Evolutionary conservation across 2,113 vertebrate genomes (phyloP).

Genomic region (Pelvicachromis taeniatus): DNA sequence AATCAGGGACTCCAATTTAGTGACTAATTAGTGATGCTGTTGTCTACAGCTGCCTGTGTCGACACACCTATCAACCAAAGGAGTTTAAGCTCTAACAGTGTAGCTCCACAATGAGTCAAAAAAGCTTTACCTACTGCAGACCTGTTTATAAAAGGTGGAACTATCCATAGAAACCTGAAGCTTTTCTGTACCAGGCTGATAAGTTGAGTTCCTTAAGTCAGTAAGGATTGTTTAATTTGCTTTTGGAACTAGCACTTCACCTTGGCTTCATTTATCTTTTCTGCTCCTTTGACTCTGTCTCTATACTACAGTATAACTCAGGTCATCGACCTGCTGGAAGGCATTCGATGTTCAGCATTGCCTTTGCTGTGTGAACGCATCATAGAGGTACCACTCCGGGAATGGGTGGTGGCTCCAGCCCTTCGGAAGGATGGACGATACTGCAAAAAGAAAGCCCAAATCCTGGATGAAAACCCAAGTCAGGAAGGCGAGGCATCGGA

Average conservation of each 20-base stretch:
- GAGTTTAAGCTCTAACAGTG: not conserved
- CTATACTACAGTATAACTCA: constrained; percentile 80
- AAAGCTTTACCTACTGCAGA: not conserved
- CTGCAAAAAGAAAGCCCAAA: constrained; percentile 54
- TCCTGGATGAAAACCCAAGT: constrained; percentile 29
- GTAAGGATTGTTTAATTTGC: not conserved
- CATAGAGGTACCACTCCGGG: constrained; percentile 78
- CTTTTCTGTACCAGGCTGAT: not conserved
- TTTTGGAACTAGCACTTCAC: not conserved
- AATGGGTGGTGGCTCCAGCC: constrained; percentile 82
- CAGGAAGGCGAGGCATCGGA: constrained; percentile 33
- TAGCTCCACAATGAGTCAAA: not conserved
- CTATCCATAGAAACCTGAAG: not conserved
- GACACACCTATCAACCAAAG: not conserved
- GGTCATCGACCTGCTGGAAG: constrained; percentile 85
- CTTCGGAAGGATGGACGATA: constrained; percentile 73
- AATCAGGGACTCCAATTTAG: not conserved
- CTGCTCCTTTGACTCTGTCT: not conserved
- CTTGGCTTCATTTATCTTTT: not conserved
- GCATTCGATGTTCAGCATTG: constrained; percentile 70
- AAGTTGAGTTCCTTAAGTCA: not conserved
- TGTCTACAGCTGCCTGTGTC: no score
- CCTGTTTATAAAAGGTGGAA: not conserved
- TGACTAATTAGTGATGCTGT: not conserved
- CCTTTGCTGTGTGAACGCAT: constrained; percentile 82